These are phyloP conservation scores for Rhynchomys soricoides DNA, from an alignment of 2,113 vertebrate genomes.

Conservation along the genomic window DNA sequence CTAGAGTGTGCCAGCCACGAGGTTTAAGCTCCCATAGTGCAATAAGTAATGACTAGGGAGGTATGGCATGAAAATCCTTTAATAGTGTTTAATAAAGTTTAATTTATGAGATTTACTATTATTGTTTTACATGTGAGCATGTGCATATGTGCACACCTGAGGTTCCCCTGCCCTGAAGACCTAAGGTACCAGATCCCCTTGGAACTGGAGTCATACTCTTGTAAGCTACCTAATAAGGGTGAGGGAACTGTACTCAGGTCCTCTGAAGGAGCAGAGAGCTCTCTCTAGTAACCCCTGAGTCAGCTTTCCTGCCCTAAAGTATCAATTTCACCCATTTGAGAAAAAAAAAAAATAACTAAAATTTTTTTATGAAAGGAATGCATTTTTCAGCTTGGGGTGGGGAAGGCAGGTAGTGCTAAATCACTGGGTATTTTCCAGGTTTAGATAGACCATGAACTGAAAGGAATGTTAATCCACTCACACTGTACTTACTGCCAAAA, in stretches of 20 bases:
- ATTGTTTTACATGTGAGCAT: background rate
- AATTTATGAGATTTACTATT: background rate
- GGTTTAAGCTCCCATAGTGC: background rate
- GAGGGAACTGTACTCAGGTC: background rate
- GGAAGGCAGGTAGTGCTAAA: background rate
- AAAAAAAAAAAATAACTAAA: background rate
- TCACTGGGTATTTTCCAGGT: constrained; percentile 20
- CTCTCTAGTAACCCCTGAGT: background rate
- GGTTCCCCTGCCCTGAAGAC: background rate
- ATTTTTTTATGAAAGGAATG: constrained; percentile 62
- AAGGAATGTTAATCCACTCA: constrained; percentile 63
- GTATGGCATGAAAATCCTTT: constrained; percentile 18
- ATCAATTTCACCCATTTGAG: constrained; percentile 57
- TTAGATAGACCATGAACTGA: background rate
- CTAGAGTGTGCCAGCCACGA: background rate
- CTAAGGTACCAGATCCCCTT: background rate
- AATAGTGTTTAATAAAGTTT: constrained; percentile 45
- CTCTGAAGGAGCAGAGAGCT: background rate
- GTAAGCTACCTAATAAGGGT: background rate
- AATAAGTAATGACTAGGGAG: background rate
- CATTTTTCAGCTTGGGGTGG: constrained; percentile 24
- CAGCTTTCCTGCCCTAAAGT: background rate
- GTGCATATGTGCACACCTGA: background rate
- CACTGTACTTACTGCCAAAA: constrained; percentile 21
- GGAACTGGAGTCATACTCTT: background rate